Conservation (phyloP, 2,888 invertebrate species). For the Plebejus melissa region DNA sequence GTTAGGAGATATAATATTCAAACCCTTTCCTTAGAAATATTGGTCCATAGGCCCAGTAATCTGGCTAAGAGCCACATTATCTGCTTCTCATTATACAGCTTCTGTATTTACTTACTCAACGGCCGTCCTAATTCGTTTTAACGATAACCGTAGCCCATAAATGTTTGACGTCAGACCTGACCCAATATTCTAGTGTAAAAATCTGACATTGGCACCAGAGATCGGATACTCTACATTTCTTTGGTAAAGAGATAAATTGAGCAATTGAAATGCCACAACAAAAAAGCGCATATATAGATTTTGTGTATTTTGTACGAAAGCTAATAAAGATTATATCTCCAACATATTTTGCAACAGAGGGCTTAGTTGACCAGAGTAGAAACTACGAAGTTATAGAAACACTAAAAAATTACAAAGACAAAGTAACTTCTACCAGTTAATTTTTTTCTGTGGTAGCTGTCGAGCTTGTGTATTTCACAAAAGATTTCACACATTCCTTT, state of each 20-base stretch:
- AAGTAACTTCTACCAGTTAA: too few species aligned
- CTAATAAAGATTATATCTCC: too few species aligned
- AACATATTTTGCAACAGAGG: too few species aligned
- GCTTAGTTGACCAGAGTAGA: too few species aligned
- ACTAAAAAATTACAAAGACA: too few species aligned
- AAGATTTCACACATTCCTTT: too few species aligned
- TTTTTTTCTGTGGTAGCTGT: too few species aligned
- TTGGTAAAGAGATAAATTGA: not conserved
- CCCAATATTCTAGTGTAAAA: conserved; percentile 3
- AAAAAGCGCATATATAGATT: not conserved
- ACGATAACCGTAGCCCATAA: conserved; percentile 18
- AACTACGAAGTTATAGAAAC: too few species aligned
- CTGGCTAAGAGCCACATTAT: not conserved
- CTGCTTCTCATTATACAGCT: not conserved
- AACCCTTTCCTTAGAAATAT: not conserved
- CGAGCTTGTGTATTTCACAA: too few species aligned
- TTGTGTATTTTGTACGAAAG: too few species aligned
- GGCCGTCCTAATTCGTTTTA: not conserved
- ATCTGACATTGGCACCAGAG: conserved; percentile 13
- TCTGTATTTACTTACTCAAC: conserved; percentile 1
- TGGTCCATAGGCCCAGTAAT: not conserved
- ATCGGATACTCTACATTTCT: not conserved
- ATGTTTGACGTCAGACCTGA: conserved; percentile 4
- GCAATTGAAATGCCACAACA: not conserved
- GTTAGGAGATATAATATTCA: not conserved